Base-by-base conservation (phyloP, 2,113 vertebrate species). In the Kryptolebias marmoratus region DNA sequence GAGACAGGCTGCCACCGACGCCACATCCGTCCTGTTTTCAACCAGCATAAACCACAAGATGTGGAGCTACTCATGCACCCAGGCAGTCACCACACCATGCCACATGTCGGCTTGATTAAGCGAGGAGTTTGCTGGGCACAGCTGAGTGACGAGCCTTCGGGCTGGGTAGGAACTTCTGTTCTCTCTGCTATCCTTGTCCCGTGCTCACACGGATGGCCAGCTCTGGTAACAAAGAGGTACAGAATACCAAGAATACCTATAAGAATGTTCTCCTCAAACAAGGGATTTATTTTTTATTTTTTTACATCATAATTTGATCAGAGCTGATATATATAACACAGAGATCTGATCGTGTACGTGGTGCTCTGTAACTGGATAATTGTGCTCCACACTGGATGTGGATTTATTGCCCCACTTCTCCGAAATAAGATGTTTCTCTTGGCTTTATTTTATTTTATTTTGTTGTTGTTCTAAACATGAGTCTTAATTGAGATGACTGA, bases 11-110 rank as follows among this genome's bases (percentile, higher is more conserved):
- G 84, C 85, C 85, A 87, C 91, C 63, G 71, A 85, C 86, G 88
- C 90, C 90, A 90, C 90, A 93, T 88, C 87, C 88, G 71, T 80
- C 87, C 87, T 68, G 78, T 77, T 83, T 86, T 79, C 84, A 92
- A 91, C 86, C 89, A 87, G 85, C 75, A 32, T 58, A 68, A 83
- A 90, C 92, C 90, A 86, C 91, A 87, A 84, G 79, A 89, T 83
- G 77, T 87, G 81, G 80, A 60, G 56, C 56, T 50, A 79, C 80
- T 83, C 83, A 78, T 71, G 80, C 78, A 68, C 81, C 68, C 80
- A 83, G 73, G 77, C 83, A 84, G 83, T 80, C 83, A 85, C 89
- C 88, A 82, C 84, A 87, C 80, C 72, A 64, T 84, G 91, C 90
- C 91, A 87, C 89, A 87, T 84, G 88, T 82, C 80, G 72, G 79